Base-by-base conservation (phyloP, 1,140 invertebrate species). In the Drosophila obscura region DNA sequence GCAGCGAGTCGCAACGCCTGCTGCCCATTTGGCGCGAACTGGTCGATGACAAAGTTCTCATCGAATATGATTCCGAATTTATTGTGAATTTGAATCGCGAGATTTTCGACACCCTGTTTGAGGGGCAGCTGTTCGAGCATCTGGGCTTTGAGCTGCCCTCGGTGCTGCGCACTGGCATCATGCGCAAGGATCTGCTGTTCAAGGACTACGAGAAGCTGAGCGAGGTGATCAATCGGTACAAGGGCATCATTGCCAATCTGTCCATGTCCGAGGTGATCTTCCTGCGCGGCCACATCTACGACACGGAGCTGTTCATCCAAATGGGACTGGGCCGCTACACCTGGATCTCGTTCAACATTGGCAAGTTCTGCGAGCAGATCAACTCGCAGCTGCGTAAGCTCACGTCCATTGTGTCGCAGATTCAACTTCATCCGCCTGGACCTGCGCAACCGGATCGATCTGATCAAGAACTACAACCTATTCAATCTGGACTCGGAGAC, bases 281-380 rank as follows among this genome's bases (percentile, higher is more conserved):
- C 19, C 88, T 96, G 73, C 95, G 94, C 59, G 93, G 93, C 0
- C 94, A 95, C 67, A 93, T 97, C 4, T 92, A 94, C 80, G 94
- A 96, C 43, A 94, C 97, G 46, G 96, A 97, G 80, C 94, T 95
- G 22, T 93, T 95, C 45, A 95, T 98, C 55, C 94, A 96, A 61
- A 96, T 96, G 24, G 97, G 97, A 6, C 90, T 96, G 0, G 95
- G 95, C 5, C 93, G 97, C 28, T 94, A 97, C 28, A 96, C 95
- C 57, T 98, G 97, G 97, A 95, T 95, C 65, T 96, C 96, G 0
- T 92, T 97, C 3, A 95, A 95, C 11, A 97, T 98, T 48, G 92
- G 92, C 39, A 96, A 97, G 55, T 98, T 96, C 84, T 93, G 94
- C 11, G 72, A 92, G 0, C 92, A 92, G 22, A 96, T 95, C 48